Conservation (phyloP, 2,113 vertebrate genomes). For the Platysteira castanea region DNA sequence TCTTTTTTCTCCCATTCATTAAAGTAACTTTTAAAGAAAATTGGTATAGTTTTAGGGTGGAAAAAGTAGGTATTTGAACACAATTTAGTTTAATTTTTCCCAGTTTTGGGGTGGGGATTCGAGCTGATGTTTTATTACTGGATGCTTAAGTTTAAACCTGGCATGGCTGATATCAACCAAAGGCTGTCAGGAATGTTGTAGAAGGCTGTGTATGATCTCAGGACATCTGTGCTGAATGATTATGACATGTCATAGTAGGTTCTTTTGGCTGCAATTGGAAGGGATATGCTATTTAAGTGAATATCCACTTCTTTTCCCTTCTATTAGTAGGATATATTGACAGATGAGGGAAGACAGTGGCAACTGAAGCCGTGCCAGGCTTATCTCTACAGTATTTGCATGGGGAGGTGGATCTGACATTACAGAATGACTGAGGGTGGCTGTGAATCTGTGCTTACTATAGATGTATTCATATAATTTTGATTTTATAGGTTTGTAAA, state of each 20-base stretch:
- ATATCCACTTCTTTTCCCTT: not conserved
- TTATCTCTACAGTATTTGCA: not conserved
- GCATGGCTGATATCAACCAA: not conserved
- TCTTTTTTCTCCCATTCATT: not conserved
- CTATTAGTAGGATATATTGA: not conserved
- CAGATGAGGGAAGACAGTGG: constrained; percentile 18
- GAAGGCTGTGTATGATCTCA: not conserved
- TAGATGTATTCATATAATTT: not conserved
- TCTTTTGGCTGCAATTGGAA: not conserved
- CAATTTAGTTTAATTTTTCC: not conserved
- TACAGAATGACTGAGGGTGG: not conserved
- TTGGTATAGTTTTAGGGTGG: accelerated
- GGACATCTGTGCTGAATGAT: not conserved
- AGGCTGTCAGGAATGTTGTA: not conserved
- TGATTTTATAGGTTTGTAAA: not conserved
- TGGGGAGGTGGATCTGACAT: not conserved
- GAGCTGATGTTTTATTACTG: not conserved
- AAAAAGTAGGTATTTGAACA: not conserved
- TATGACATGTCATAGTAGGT: not conserved
- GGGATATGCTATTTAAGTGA: not conserved
- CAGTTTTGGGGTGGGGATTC: not conserved
- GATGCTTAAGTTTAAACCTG: not conserved
- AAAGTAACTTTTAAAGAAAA: not conserved
- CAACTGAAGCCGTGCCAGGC: not conserved
- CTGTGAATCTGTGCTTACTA: not conserved